Evolutionary conservation across 2,888 invertebrate species (phyloP), one percentile per base, ranked within the genome.

Genomic region (Melanostoma scalare): DNA sequence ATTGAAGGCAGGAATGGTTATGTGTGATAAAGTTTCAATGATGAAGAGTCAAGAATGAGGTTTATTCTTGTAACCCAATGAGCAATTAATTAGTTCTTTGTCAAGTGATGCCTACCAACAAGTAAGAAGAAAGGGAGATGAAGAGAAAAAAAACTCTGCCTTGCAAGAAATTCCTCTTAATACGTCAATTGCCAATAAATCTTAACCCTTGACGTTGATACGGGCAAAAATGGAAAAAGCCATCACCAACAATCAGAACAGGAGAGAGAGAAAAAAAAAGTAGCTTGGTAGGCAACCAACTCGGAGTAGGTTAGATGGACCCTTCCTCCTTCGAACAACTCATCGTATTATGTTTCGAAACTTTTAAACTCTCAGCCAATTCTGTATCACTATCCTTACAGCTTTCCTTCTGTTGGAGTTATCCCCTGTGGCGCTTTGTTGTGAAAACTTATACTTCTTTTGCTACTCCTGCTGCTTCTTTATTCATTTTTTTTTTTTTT

Each of bases 321-420:
- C 72, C 30, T 6, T 40, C 56, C 38, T 55, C 53, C 40, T 10
- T 30, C 61, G 52, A 50, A 50, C 30, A 38, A 48, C 38, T 48
- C 8, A n/a, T 20, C n/a, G 61, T 79, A 74, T 79, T 74, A 68
- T 10, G 60, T 79, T 73, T 61, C 78, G 58, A 61, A 73, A 79
- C 52, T 67, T 61, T 73, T 61, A 60, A 56, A 55, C 33, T 60
- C 35, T 40, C 52, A 60, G 8, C 52, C 42, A 30, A 40, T 48
- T 44, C 20, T 33, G 35, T 60, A 71, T 65, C 61, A 42, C 10
- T 63, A 68, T 55, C 35, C 63, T 69, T 52, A n/a, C 5, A 56
- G 61, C 55, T 56, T 36, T 80, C 63, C 48, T 36, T 20, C 8
- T 31, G 30, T 8, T 4, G 5, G 52, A 38, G 30, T 30, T 50